Evolutionary conservation across 2,113 vertebrate genomes (phyloP).

Genomic region (Ciconia stormi): DNA sequence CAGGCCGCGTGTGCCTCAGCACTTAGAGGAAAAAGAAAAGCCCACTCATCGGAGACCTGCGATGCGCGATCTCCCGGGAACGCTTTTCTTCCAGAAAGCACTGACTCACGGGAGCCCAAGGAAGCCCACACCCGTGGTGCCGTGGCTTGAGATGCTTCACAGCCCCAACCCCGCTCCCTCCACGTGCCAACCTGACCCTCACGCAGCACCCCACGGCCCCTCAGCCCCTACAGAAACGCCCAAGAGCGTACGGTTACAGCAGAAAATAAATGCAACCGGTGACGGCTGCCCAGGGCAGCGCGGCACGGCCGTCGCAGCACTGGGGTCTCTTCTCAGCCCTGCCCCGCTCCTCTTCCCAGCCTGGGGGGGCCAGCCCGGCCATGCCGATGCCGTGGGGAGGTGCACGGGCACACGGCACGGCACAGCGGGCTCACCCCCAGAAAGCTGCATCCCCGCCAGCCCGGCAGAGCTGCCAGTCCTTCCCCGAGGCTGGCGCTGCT

Average conservation of each 20-base stretch:
- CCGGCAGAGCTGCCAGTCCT: background rate
- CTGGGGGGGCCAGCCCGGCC: background rate
- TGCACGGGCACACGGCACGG: background rate
- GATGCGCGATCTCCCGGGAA: rapidly evolving
- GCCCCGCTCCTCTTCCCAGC: background rate
- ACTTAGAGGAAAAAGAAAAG: background rate
- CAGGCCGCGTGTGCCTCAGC: background rate
- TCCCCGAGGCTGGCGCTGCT: background rate
- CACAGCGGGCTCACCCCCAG: background rate
- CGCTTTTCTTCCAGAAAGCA: background rate
- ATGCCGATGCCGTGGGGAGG: background rate
- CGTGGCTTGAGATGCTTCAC: background rate
- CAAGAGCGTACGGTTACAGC: rapidly evolving
- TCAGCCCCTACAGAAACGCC: background rate
- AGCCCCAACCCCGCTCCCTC: background rate
- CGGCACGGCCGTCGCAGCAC: rapidly evolving
- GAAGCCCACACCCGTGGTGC: background rate
- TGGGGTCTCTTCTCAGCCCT: background rate
- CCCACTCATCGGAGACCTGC: background rate
- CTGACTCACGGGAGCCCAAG: background rate
- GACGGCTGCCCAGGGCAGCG: rapidly evolving
- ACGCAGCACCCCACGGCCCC: background rate
- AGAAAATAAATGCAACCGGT: background rate
- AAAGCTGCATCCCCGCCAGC: background rate
- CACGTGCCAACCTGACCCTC: rapidly evolving